A percentile compares a stretch with the other conserved stretches of the same genome.
Conservation (phyloP, 1,140 invertebrate species). For the Bombus consobrinus region DNA sequence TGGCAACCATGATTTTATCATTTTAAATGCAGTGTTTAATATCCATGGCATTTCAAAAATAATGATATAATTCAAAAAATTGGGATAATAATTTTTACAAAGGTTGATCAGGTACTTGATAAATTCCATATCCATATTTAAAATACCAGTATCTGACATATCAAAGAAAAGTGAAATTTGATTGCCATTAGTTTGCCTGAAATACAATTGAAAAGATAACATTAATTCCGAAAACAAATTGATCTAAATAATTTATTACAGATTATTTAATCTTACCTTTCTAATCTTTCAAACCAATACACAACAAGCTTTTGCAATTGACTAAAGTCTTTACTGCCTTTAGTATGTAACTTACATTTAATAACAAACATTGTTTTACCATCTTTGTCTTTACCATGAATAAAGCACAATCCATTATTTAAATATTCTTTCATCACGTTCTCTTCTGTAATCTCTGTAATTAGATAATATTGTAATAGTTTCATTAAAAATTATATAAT, state of each 20-base stretch:
- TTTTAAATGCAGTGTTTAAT: conserved; percentile 95
- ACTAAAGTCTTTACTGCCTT: conserved; percentile 88
- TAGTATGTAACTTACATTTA: conserved; percentile 89
- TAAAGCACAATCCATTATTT: conserved; percentile 89
- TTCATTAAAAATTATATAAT: not conserved
- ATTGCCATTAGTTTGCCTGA: conserved; percentile 88
- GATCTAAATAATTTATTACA: not conserved
- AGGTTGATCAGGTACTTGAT: conserved; percentile 93
- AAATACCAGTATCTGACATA: conserved; percentile 92
- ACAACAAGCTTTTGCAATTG: conserved; percentile 92
- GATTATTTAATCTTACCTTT: conserved; percentile 83
- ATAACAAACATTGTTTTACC: conserved; percentile 90
- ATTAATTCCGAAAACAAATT: not conserved
- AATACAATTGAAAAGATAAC: not conserved
- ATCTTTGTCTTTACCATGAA: conserved; percentile 90
- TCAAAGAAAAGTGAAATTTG: conserved; percentile 95
- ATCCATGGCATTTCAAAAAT: conserved; percentile 98
- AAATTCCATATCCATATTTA: conserved; percentile 95
- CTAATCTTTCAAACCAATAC: conserved; percentile 94
- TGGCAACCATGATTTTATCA: conserved; percentile 95
- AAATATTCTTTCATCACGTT: conserved; percentile 89
- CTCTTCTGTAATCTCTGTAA: conserved; percentile 87
- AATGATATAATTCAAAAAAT: conserved; percentile 94
- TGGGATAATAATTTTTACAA: conserved; percentile 96
- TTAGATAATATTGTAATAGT: conserved; percentile 20